Conservation (phyloP, 2,888 invertebrate genomes). For the Conus canariensis region DNA sequence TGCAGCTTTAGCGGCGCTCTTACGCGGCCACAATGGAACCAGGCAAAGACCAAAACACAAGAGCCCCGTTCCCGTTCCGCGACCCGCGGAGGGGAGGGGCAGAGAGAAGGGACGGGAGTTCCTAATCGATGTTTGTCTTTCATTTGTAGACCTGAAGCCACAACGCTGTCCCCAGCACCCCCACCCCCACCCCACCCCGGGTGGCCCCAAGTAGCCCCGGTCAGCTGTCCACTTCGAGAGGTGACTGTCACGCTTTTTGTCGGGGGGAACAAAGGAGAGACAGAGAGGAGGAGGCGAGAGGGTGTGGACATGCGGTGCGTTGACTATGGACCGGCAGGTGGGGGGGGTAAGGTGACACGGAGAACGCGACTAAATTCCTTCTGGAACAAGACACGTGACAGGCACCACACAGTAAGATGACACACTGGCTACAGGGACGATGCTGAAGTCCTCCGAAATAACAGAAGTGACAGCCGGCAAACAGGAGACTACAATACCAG, state of each 20-base stretch:
- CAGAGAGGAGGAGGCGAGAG: not conserved
- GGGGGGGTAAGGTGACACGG: not conserved
- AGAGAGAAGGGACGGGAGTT: not conserved
- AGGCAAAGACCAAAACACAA: not conserved
- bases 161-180: not conserved
- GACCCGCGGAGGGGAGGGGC: not conserved
- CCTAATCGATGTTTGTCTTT: slow-evolving; percentile 33
- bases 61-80: not conserved
- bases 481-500: too few species aligned
- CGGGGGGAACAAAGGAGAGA: not conserved
- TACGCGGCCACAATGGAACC: not conserved
- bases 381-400: not conserved
- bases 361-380: not conserved
- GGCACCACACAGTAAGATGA: not conserved
- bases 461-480: too few species aligned
- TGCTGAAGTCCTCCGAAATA: too few species aligned
- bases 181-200: not conserved
- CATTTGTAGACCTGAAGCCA: slow-evolving; percentile 1
- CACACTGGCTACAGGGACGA: not conserved
- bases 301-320: too few species aligned
- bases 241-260: not conserved
- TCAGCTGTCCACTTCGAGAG: too few species aligned
- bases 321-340: too few species aligned
- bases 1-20: slow-evolving; percentile 7
- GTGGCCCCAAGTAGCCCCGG: not conserved